Percentiles rank a stretch among this genome's conserved stretches.
Evolutionary conservation across 2,797 vertebrate species (phyloP).

Genomic region (Channa striata): DNA sequence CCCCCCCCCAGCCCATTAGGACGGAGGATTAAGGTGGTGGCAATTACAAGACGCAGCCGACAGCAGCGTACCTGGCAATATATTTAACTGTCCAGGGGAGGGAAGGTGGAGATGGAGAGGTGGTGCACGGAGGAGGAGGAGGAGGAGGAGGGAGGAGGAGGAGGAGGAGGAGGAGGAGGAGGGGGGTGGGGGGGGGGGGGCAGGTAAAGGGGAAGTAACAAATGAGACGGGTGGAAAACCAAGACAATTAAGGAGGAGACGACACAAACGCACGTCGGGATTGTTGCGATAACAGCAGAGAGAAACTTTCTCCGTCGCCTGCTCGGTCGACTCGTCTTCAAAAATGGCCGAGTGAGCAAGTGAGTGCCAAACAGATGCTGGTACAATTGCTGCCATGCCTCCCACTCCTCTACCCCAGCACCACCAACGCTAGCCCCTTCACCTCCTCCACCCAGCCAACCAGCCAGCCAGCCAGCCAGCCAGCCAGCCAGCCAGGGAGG

Average conservation of each 20-base stretch:
- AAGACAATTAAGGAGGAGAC: conserved; percentile 25
- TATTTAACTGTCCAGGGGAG: conserved; percentile 74
- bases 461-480: conserved; percentile 18
- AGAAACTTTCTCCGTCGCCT: conserved; percentile 53
- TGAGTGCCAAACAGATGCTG: conserved; percentile 84
- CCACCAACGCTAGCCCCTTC: conserved; percentile 31
- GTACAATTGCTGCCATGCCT: conserved; percentile 76
- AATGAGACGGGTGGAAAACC: conserved; percentile 38
- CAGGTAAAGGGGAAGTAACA: conserved; percentile 43
- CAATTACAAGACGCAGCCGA: conserved; percentile 80
- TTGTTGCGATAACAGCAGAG: conserved; percentile 53
- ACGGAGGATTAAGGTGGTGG: conserved; percentile 81
- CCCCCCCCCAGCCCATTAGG: conserved; percentile 77
- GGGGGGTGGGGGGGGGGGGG: too few relatives aligned
- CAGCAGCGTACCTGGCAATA: conserved; percentile 78
- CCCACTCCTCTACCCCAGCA: conserved; percentile 20
- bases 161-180: too few relatives aligned
- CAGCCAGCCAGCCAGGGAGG: conserved; percentile 62
- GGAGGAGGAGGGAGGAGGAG: too few relatives aligned
- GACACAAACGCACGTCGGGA: conserved; percentile 29
- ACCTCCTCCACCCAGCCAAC: conserved; percentile 53
- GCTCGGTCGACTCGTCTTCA: conserved; percentile 59
- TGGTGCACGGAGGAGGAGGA: background rate
- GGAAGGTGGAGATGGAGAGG: conserved; percentile 21
- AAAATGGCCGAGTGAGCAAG: conserved; percentile 59